These are phyloP conservation scores for Vespertilio murinus DNA, from an alignment of 2,797 vertebrate genomes.

Conservation along the genomic window DNA sequence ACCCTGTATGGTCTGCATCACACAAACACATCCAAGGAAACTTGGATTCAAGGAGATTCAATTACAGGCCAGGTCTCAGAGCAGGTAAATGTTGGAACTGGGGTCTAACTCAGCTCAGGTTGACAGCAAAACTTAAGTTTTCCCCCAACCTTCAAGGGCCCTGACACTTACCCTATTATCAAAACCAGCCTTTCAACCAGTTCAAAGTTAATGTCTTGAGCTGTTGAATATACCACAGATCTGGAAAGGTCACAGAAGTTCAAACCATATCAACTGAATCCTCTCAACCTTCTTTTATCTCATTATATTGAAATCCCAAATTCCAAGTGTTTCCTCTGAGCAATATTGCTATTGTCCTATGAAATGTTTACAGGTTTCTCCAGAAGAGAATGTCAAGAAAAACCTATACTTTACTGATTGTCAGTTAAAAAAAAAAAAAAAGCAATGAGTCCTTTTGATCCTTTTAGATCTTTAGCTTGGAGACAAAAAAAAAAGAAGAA, in stretches of 20 bases:
- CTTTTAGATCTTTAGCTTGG: not conserved
- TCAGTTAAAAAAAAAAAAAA: not conserved
- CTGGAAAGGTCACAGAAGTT: not conserved
- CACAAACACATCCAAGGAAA: conserved; percentile 2
- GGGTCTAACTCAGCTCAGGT: not conserved
- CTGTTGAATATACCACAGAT: not conserved
- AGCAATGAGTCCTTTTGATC: not conserved
- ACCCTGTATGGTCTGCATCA: not conserved
- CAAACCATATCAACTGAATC: not conserved
- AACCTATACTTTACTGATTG: not conserved
- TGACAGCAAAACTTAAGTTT: not conserved
- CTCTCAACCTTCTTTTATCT: not conserved
- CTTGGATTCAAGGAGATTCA: not conserved
- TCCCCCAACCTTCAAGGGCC: not conserved
- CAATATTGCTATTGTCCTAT: not conserved
- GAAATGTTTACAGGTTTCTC: not conserved
- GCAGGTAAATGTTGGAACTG: not conserved
- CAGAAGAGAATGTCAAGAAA: not conserved
- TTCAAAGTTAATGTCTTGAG: not conserved
- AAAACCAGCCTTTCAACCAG: not conserved
- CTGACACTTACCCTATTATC: not conserved
- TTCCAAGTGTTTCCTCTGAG: not conserved
- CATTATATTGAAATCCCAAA: not conserved
- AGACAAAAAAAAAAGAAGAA: not conserved
- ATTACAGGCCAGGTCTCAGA: not conserved